Base-by-base conservation (phyloP, 1,140 invertebrate species). In the Capitella teleta region DNA sequence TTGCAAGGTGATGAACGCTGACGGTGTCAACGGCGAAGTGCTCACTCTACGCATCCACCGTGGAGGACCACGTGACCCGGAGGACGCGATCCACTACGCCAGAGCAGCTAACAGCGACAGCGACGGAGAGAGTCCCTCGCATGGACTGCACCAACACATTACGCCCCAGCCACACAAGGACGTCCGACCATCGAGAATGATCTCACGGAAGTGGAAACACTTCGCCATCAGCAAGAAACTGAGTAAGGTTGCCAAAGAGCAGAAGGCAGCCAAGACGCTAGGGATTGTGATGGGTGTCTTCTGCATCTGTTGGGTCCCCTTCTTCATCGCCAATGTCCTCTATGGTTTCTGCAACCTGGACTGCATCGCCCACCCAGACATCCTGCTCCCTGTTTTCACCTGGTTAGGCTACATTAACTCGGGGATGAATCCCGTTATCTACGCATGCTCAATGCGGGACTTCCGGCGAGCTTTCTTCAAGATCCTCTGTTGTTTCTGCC, bases 381-480 rank as follows among this genome's bases (percentile, higher is more conserved):
- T 52, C n/a, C 28, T 52, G 5, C 47, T 52, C 38, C 50, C 50
- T 24, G 42, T 66, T 10, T 64, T 67, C 46, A 68, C 67, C 52
- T 94, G 91, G 91, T 93, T 50, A 70, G 82, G 92, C 52, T 70
- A 70, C 51, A 64, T 64, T 47, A 70, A 70, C 51, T 67, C 63
- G 26, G 85, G 87, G 25, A 93, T 96, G 88, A 96, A 95, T 76
- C 91, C 91, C 1, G 85, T 95, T 47, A 97, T 97, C 60, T 96
- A 97, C 70, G 90, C 91, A 2, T 94, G 87, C 62, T 95, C 89
- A 86, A 93, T 87, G 70, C 79, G 85, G 65, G 92, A 97, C 68
- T 96, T 96, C 73, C 78, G 91, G 74, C 85, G 89, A 32, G 72
- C 72, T 19, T 75, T 75, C 52, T 42, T 57, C n/a, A 61, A 61